Evolutionary conservation across 2,888 invertebrate genomes (phyloP).

Genomic region (Bruchidius siliquastri): DNA sequence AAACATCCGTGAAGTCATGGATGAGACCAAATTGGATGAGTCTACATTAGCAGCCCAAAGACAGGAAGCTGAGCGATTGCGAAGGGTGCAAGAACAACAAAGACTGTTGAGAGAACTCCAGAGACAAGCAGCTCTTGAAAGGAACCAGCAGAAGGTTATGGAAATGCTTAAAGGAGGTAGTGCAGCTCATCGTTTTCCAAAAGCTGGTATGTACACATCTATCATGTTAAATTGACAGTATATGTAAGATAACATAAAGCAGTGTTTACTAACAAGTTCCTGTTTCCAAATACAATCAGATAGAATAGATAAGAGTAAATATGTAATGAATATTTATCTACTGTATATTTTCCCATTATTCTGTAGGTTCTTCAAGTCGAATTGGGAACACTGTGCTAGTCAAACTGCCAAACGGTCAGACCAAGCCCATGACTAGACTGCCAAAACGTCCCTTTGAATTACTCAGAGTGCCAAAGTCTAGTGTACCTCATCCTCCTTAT

Average conservation of each 20-base stretch:
- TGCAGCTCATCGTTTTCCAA: constrained; percentile 43
- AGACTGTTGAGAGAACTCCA: constrained; percentile 77
- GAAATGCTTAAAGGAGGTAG: constrained; percentile 62
- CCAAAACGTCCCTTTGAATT: constrained; percentile 44
- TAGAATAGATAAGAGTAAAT: too few relatives aligned
- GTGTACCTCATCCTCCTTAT: constrained; percentile 14
- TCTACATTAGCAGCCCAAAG: constrained; percentile 88
- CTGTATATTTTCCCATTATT: not conserved
- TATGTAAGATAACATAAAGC: too few relatives aligned
- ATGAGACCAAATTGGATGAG: constrained; percentile 87
- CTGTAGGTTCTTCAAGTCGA: constrained; percentile 38
- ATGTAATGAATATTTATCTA: too few relatives aligned
- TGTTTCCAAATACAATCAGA: too few relatives aligned
- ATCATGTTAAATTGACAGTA: too few relatives aligned
- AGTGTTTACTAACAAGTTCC: too few relatives aligned
- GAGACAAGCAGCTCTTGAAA: constrained; percentile 70
- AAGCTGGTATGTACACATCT: constrained; percentile 32
- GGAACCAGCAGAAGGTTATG: constrained; percentile 66
- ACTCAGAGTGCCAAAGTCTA: constrained; percentile 35
- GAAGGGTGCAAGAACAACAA: constrained; percentile 81
- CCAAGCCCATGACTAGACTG: constrained; percentile 45
- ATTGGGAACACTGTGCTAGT: constrained; percentile 47
- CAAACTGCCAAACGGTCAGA: constrained; percentile 47
- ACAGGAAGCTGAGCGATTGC: constrained; percentile 84
- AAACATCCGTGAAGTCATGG: constrained; percentile 90